These are phyloP conservation scores for Rhabditophanes sp. DNA, from an alignment of 2,888 invertebrate species.

Conservation along the genomic window DNA sequence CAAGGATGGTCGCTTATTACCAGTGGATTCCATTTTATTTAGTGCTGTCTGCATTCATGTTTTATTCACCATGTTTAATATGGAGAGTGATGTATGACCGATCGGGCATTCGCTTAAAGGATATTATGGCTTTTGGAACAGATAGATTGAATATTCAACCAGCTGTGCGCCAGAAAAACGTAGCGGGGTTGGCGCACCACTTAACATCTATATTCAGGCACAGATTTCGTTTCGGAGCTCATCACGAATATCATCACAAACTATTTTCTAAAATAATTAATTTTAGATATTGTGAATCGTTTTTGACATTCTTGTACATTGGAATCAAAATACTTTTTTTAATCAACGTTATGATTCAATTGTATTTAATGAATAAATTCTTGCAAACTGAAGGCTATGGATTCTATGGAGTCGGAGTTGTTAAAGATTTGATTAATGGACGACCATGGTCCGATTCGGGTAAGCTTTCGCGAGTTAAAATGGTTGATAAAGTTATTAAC, in stretches of 20 bases:
- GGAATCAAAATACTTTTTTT: slow-evolving; percentile 37
- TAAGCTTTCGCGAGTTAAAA: neutral
- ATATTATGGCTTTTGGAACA: slow-evolving; percentile 40
- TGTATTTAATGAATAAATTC: slow-evolving; percentile 40
- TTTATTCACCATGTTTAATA: slow-evolving; percentile 44
- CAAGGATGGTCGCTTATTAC: slow-evolving; percentile 34
- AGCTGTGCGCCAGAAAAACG: slow-evolving; percentile 8
- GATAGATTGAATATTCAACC: slow-evolving; percentile 40
- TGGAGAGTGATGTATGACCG: slow-evolving; percentile 39
- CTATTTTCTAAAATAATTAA: slow-evolving; percentile 33
- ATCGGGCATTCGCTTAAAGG: slow-evolving; percentile 37
- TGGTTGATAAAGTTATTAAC: neutral
- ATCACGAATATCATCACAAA: slow-evolving; percentile 27
- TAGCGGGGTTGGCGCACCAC: slow-evolving; percentile 26
- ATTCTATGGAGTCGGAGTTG: slow-evolving; percentile 41
- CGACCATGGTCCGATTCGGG: slow-evolving; percentile 12
- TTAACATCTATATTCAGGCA: slow-evolving; percentile 39
- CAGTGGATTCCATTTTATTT: slow-evolving; percentile 43
- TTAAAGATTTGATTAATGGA: slow-evolving; percentile 33
- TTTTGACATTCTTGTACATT: slow-evolving; percentile 37
- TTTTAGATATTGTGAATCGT: slow-evolving; percentile 41
- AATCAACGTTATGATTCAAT: slow-evolving; percentile 34
- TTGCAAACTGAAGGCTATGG: slow-evolving; percentile 37
- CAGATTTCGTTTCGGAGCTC: slow-evolving; percentile 26
- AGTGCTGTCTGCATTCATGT: slow-evolving; percentile 44